These are phyloP conservation scores for Xerus inauris DNA, from an alignment of 2,113 vertebrate species.

Conservation along the genomic window DNA sequence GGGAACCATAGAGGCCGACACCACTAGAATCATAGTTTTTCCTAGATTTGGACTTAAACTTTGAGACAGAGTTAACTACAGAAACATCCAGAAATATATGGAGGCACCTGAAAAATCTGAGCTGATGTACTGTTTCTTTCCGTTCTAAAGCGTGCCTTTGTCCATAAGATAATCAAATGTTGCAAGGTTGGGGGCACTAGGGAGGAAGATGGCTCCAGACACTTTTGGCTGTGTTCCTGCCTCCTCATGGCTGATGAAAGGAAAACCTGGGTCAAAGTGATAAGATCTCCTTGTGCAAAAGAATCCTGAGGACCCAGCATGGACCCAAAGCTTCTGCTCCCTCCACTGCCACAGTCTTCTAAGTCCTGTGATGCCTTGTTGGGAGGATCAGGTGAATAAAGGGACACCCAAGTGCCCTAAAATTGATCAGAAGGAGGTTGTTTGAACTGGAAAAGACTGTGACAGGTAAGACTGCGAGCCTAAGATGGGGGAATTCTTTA, in stretches of 20 bases:
- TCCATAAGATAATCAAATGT: background rate
- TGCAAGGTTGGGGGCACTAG: background rate
- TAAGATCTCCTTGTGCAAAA: background rate
- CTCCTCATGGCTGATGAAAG: background rate
- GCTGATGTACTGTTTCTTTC: background rate
- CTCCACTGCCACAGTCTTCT: background rate
- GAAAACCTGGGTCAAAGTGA: background rate
- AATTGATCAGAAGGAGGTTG: background rate
- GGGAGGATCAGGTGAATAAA: background rate
- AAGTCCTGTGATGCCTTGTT: background rate
- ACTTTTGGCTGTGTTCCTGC: background rate
- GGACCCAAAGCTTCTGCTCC: background rate
- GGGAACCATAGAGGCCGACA: background rate
- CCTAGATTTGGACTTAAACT: background rate
- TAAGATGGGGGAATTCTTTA: background rate
- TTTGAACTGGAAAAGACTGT: background rate
- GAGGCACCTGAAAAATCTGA: background rate
- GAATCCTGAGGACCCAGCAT: background rate
- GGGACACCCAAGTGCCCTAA: background rate
- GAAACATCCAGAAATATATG: background rate
- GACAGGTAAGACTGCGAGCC: background rate
- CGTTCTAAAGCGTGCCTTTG: background rate
- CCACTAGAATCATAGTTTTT: background rate
- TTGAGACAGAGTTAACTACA: background rate
- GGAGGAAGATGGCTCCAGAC: background rate